Base-by-base conservation (phyloP, 2,797 vertebrate genomes). In the Gymnoscopelus microlampas region DNA sequence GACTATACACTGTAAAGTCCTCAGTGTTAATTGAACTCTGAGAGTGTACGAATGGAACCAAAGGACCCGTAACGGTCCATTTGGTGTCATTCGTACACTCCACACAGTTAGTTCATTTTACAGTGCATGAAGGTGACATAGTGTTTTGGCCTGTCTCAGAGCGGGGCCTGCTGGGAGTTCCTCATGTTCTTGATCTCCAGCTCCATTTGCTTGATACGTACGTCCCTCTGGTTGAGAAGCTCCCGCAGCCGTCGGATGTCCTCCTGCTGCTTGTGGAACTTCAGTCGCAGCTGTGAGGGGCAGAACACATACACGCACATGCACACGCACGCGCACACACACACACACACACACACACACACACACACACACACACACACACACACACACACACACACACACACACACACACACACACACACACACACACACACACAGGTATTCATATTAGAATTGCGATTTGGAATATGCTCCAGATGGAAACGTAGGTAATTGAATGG, bases 191-290 rank as follows among this genome's bases (percentile, higher is more conserved):
- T 96, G 63, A 98, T 95, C 90, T 97, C 93, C 81, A 99, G 92
- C 83, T 97, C 92, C 75, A 99, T 84, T 82, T 99, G 97, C 75
- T 91, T 97, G 81, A 98, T 90, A 67, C 88, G 94, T 19, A 98
- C 88, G 35, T 98, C 96, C 44, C 94, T 94, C 88, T 98, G 97
- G 68, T 85, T 92, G 49, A 99, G 11, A 60, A 95, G 60, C 69
- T 96, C 96, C 64, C 91, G 90, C 65, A 99, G 92, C 75, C 93
- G 93, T 12, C 95, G 93, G 87, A 99, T 98, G 85, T 99, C 98
- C 56, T 98, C 97, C 91, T 97, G 96, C 81, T 99, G 98, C 69
- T 94, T 95, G 80, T 96, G 96, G 88, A 95, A 98, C 91, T 96
- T 94, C 86, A 95, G 90, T 53, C 95, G 93, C 78, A 99, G 93